phyloP scores from a whole-genome alignment of 2,797 vertebrate species.

The Falco cherrug region DNA sequence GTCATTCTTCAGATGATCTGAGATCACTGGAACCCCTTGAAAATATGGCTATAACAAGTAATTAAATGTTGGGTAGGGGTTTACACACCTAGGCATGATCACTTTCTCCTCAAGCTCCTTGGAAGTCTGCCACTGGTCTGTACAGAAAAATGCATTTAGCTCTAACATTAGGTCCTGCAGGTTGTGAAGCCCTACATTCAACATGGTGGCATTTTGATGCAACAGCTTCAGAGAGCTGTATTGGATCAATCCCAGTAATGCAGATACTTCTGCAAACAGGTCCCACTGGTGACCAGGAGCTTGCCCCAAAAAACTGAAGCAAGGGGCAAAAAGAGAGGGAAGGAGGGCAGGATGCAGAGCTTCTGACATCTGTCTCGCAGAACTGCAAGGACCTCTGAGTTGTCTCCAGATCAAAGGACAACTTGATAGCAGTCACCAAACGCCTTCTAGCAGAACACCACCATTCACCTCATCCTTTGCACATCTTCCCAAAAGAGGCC shows the following conservation, averaged over 20 bases:
- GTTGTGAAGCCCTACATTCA: neutral
- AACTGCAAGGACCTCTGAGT: neutral
- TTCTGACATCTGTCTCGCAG: conserved; percentile 36
- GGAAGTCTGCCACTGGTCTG: neutral
- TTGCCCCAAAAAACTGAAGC: neutral
- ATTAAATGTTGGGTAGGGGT: neutral
- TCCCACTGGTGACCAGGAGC: neutral
- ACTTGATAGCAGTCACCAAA: conserved; percentile 44
- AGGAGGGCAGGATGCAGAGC: neutral
- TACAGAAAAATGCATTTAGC: neutral
- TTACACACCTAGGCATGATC: neutral
- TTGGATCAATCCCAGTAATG: neutral
- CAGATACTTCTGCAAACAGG: neutral
- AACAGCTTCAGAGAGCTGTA: neutral
- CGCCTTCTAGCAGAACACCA: neutral
- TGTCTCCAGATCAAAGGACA: conserved; percentile 54
- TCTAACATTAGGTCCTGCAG: fast-evolving
- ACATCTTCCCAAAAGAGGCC: neutral
- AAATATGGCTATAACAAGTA: neutral
- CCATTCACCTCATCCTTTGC: neutral
- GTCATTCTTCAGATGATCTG: neutral
- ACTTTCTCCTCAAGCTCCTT: neutral
- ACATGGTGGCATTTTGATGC: neutral
- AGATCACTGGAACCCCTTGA: neutral
- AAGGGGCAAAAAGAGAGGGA: neutral